These are phyloP conservation scores for Agriopis leucophaearia DNA, from an alignment of 2,888 invertebrate genomes.

Conservation along the genomic window DNA sequence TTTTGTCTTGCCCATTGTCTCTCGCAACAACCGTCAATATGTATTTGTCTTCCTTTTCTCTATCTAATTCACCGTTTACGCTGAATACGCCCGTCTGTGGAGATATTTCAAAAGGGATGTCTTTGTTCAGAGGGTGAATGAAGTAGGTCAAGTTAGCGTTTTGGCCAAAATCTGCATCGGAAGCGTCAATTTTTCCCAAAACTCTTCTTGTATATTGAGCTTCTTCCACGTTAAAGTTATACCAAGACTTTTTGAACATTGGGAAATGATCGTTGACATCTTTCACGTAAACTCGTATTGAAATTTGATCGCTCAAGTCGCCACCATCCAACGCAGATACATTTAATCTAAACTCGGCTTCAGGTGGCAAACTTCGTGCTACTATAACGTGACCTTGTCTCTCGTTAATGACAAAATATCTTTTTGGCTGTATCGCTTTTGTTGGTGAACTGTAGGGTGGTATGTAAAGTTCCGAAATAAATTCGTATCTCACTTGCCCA, in stretches of 20 bases:
- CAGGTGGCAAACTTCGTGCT: slow-evolving; percentile 90
- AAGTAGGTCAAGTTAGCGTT: slow-evolving; percentile 93
- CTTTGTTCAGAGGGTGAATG: slow-evolving; percentile 80
- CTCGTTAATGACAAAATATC: slow-evolving; percentile 92
- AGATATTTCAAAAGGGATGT: slow-evolving; percentile 90
- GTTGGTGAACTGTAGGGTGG: slow-evolving; percentile 78
- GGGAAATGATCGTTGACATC: slow-evolving; percentile 95
- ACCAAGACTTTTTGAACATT: slow-evolving; percentile 93
- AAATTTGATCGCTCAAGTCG: slow-evolving; percentile 89
- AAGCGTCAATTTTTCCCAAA: slow-evolving; percentile 92
- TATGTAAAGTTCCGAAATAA: slow-evolving; percentile 89
- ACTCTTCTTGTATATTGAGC: slow-evolving; percentile 90
- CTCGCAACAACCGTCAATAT: slow-evolving; percentile 90
- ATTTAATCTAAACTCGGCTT: slow-evolving; percentile 91
- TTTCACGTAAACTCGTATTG: slow-evolving; percentile 90
- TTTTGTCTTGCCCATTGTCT: slow-evolving; percentile 89
- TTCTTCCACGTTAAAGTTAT: slow-evolving; percentile 93
- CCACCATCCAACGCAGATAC: slow-evolving; percentile 92
- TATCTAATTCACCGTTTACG: slow-evolving; percentile 91
- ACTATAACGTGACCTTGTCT: slow-evolving; percentile 91
- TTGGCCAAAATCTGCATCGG: slow-evolving; percentile 92
- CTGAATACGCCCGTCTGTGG: slow-evolving; percentile 89
- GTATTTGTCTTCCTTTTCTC: slow-evolving; percentile 90
- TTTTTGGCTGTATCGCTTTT: slow-evolving; percentile 83
- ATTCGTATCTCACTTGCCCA: slow-evolving; percentile 90